phyloP scores from a whole-genome alignment of 2,797 vertebrate genomes.

The Distichodus sexfasciatus region DNA sequence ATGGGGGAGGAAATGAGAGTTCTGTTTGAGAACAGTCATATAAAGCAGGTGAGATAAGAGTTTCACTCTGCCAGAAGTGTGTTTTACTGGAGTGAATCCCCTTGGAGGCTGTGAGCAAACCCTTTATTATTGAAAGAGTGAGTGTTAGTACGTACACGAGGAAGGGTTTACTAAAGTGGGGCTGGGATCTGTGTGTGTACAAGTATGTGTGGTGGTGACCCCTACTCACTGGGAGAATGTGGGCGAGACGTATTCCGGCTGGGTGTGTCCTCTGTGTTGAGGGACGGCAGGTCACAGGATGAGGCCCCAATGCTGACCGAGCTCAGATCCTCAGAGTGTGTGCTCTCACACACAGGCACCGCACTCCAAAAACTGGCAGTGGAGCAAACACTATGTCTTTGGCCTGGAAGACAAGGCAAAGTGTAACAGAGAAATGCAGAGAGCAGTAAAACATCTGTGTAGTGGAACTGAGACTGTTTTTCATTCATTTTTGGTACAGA shows the following conservation, averaged over 20 bases:
- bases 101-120: neutral
- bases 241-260: conserved; percentile 69
- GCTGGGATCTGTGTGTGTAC: conserved; percentile 4
- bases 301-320: conserved; percentile 72
- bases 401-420: conserved; percentile 28
- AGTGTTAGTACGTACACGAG: too few relatives aligned
- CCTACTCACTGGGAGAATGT: conserved; percentile 76
- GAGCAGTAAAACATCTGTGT: too few relatives aligned
- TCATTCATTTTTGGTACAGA: too few relatives aligned
- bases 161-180: too few relatives aligned
- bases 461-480: too few relatives aligned
- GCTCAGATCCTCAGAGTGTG: conserved; percentile 63
- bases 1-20: conserved; percentile 17
- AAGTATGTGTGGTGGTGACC: neutral
- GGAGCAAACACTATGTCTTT: conserved; percentile 60
- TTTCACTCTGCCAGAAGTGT: neutral
- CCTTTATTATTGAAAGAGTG: too few relatives aligned
- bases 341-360: conserved; percentile 70
- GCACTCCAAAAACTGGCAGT: conserved; percentile 70
- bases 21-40: conserved; percentile 4
- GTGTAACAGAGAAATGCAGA: too few relatives aligned
- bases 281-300: conserved; percentile 74
- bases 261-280: conserved; percentile 68
- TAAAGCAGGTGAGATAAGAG: conserved; percentile 13
- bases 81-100: neutral